Conservation (phyloP, 2,113 vertebrate species). For the Scatophagus argus region DNA sequence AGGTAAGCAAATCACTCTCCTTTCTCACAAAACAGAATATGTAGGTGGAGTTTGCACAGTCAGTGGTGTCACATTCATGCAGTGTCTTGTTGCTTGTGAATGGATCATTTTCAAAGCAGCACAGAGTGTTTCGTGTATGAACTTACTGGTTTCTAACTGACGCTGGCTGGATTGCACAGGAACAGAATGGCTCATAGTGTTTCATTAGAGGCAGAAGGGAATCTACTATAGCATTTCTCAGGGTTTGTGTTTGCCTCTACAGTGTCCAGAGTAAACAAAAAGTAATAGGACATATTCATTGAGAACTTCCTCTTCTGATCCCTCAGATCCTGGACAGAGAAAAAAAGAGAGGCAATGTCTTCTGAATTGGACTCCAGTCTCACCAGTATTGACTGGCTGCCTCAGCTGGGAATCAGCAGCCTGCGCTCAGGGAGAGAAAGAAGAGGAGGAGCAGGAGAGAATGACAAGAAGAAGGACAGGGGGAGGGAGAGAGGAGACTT, state of each 20-base stretch:
- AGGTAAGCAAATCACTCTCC: slow-evolving; percentile 69
- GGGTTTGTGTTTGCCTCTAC: not conserved
- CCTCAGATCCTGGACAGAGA: slow-evolving; percentile 41
- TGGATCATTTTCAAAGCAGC: slow-evolving; percentile 30
- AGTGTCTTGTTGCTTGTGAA: slow-evolving; percentile 12
- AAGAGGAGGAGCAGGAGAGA: slow-evolving; percentile 81
- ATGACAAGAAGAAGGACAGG: slow-evolving; percentile 86
- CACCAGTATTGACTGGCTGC: slow-evolving; percentile 98
- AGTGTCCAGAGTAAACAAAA: slow-evolving; percentile 3
- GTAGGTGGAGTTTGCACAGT: not conserved
- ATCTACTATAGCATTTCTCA: slow-evolving; percentile 9
- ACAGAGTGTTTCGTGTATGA: slow-evolving; percentile 38
- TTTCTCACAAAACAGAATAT: slow-evolving; percentile 20
- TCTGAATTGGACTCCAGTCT: slow-evolving; percentile 96
- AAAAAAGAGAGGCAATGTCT: slow-evolving; percentile 84
- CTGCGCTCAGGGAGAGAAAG: slow-evolving; percentile 93
- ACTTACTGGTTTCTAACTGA: slow-evolving; percentile 31
- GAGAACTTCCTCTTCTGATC: slow-evolving; percentile 13
- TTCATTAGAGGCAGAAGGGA: slow-evolving; percentile 24
- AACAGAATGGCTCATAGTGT: slow-evolving; percentile 46
- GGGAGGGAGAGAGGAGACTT: slow-evolving; percentile 85
- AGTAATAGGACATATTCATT: slow-evolving; percentile 25
- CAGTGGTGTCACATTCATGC: not conserved
- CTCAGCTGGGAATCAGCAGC: slow-evolving; percentile 89
- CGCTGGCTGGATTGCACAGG: slow-evolving; percentile 46